phyloP scores from a whole-genome alignment of 2,888 invertebrate species.

The Omphaloscelis lunosa region DNA sequence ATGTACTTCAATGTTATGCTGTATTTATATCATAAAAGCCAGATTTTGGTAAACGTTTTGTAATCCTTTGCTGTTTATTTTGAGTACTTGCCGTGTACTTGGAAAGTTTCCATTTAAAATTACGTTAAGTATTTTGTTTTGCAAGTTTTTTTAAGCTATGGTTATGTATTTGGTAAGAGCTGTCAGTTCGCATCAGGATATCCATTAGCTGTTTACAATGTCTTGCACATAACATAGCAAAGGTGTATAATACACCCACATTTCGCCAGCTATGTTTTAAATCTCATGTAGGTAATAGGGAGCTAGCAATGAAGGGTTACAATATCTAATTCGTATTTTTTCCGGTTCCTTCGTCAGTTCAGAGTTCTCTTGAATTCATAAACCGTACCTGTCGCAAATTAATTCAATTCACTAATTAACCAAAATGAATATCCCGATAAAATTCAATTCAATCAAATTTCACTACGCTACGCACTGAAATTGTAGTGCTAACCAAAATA shows the following conservation, averaged over 20 bases:
- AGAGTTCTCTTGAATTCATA: background rate
- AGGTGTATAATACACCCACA: no score
- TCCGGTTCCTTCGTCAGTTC: background rate
- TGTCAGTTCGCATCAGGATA: no score
- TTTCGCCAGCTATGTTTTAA: no score
- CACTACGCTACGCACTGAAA: background rate
- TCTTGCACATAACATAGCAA: no score
- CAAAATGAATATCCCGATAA: background rate
- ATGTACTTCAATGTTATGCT: constrained; percentile 31
- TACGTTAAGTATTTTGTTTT: background rate
- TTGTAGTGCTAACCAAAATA: constrained; percentile 14
- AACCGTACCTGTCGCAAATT: no score
- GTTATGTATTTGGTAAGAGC: no score
- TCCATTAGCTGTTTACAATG: no score
- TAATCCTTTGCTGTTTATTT: constrained; percentile 7
- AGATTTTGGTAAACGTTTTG: constrained; percentile 39
- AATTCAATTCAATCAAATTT: constrained; percentile 14
- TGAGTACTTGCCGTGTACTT: background rate
- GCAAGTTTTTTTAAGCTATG: background rate
- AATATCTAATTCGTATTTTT: no score
- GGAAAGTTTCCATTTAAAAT: background rate
- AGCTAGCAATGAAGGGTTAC: no score
- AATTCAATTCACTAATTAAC: background rate
- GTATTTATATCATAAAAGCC: constrained; percentile 39
- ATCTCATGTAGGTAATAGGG: no score